These are phyloP conservation scores for Athene cunicularia DNA, from an alignment of 2,113 vertebrate species.

Conservation along the genomic window DNA sequence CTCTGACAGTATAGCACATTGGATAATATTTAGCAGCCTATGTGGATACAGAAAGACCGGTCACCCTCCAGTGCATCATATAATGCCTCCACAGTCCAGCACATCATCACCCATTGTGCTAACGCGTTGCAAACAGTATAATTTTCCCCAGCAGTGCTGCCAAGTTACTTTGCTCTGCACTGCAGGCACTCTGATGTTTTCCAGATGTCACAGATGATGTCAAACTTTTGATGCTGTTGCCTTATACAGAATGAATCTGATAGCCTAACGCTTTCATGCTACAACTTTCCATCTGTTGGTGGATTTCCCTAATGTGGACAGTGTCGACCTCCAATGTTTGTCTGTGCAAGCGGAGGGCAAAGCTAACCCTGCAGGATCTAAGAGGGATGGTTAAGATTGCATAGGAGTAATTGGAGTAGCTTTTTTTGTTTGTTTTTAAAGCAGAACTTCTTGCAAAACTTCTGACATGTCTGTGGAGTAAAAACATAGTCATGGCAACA, in stretches of 20 bases:
- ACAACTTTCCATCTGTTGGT: neutral
- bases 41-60: neutral
- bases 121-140: neutral
- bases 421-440: neutral
- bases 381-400: neutral
- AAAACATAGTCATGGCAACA: neutral
- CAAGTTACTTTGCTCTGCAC: neutral
- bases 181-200: neutral
- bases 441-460: neutral
- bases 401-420: neutral
- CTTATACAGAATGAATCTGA: neutral
- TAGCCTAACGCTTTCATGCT: neutral
- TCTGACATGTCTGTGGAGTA: neutral
- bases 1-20: neutral
- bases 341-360: neutral
- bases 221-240: neutral
- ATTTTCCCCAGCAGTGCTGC: neutral
- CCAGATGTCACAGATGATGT: slow-evolving; percentile 7
- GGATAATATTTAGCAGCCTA: neutral
- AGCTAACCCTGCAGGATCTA: neutral
- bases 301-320: neutral
- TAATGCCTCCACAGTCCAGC: neutral
- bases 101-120: rapidly evolving
- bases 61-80: neutral
- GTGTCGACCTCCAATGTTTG: neutral